Conservation (phyloP, 2,888 invertebrate genomes). For the Scaptomyza parva region DNA sequence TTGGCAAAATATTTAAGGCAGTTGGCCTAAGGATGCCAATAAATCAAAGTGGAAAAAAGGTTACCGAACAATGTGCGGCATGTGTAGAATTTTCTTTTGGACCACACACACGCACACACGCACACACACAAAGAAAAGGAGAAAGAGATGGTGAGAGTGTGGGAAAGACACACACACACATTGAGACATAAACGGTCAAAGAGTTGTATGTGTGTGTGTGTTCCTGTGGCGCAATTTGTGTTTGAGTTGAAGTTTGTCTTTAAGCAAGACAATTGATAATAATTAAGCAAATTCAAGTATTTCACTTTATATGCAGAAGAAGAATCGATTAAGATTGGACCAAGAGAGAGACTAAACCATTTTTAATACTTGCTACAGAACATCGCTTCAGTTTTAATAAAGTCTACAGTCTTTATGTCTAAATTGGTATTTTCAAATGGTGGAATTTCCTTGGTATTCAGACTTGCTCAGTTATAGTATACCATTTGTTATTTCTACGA, state of each 20-base stretch:
- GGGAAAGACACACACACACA: slow-evolving; percentile 11
- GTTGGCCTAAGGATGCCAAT: slow-evolving; percentile 77
- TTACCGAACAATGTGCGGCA: slow-evolving; percentile 75
- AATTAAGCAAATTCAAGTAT: slow-evolving; percentile 15
- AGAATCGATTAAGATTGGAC: no score
- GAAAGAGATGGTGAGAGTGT: not conserved
- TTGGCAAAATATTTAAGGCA: slow-evolving; percentile 75
- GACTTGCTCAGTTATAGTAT: not conserved
- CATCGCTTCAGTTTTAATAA: no score
- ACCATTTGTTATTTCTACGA: not conserved
- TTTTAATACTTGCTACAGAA: no score
- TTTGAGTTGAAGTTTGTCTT: slow-evolving; percentile 36
- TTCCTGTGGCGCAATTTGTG: slow-evolving; percentile 22
- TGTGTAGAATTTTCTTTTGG: slow-evolving; percentile 70
- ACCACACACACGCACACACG: slow-evolving; percentile 45
- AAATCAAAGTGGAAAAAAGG: slow-evolving; percentile 80
- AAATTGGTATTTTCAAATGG: no score
- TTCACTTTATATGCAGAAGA: no score
- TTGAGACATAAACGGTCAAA: slow-evolving; percentile 23
- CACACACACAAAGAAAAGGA: slow-evolving; percentile 1
- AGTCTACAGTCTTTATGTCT: no score
- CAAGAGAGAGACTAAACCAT: no score
- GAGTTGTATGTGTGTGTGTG: slow-evolving; percentile 41
- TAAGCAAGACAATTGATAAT: slow-evolving; percentile 18
- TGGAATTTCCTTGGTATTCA: no score